These are phyloP conservation scores for Gallinago media DNA, from an alignment of 2,113 vertebrate species.

Conservation along the genomic window DNA sequence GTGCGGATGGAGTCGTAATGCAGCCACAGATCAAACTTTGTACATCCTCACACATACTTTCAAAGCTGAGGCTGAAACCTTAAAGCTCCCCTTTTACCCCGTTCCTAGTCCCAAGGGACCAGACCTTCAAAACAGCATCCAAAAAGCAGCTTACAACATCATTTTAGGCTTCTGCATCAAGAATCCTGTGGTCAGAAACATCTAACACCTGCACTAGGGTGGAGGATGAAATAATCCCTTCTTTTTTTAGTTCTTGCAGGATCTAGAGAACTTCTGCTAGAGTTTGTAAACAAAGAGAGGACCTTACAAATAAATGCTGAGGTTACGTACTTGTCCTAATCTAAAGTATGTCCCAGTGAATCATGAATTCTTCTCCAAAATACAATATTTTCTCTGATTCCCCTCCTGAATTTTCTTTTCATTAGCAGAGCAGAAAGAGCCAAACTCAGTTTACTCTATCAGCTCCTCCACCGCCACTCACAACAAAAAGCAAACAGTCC, in stretches of 20 bases:
- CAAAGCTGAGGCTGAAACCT: not conserved
- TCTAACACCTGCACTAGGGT: not conserved
- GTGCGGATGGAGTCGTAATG: not conserved
- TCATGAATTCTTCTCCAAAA: not conserved
- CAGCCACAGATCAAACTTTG: not conserved
- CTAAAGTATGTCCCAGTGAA: not conserved
- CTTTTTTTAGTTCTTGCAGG: not conserved
- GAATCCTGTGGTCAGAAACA: not conserved
- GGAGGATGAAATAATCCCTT: not conserved
- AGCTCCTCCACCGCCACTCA: not conserved
- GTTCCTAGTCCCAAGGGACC: not conserved
- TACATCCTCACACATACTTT: not conserved
- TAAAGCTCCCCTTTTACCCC: not conserved
- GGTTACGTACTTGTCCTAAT: not conserved
- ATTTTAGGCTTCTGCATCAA: not conserved
- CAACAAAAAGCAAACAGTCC: not conserved
- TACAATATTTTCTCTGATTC: not conserved
- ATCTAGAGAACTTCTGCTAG: not conserved
- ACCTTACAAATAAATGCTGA: accelerated
- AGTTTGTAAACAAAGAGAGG: not conserved
- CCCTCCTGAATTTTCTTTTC: not conserved
- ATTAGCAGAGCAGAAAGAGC: not conserved
- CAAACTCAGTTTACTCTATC: not conserved
- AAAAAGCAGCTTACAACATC: not conserved
- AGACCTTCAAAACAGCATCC: not conserved